These are phyloP conservation scores for Lepidocyrtinus sp. DNA, from an alignment of 2,888 invertebrate genomes.

Conservation along the genomic window DNA sequence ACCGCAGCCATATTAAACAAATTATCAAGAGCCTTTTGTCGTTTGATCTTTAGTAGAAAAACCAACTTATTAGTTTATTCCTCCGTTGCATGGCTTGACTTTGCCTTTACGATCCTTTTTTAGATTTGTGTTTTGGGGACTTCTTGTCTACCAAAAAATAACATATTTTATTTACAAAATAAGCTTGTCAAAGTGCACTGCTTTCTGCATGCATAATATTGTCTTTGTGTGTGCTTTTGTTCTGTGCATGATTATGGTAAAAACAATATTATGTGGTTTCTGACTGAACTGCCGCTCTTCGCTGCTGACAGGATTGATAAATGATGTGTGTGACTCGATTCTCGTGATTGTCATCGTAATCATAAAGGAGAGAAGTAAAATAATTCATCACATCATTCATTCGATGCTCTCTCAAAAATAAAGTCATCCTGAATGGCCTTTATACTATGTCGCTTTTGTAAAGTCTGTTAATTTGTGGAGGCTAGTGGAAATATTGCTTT, in stretches of 20 bases:
- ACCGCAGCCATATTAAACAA: too few relatives aligned
- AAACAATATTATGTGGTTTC: neutral
- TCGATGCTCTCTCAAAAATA: neutral
- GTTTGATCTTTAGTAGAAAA: neutral
- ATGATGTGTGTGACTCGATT: conserved; percentile 35
- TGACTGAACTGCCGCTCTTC: conserved; percentile 1
- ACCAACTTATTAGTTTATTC: neutral
- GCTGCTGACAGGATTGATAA: conserved; percentile 47
- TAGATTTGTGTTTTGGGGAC: conserved; percentile 29
- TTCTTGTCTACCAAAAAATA: neutral
- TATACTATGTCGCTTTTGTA: too few relatives aligned
- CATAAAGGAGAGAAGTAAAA: conserved; percentile 22
- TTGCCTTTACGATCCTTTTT: neutral
- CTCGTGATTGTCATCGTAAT: conserved; percentile 41
- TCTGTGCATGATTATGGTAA: conserved; percentile 18
- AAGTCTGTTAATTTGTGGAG: too few relatives aligned
- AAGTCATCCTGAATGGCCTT: neutral
- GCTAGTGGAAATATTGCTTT: too few relatives aligned
- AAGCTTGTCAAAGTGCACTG: neutral
- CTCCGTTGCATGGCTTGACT: neutral
- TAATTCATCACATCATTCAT: conserved; percentile 39
- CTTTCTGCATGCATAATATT: neutral
- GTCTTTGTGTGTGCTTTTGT: conserved; percentile 15
- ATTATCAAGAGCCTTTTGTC: neutral
- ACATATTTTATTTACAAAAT: too few relatives aligned